Evolutionary conservation across 2,797 vertebrate species (phyloP).

Genomic region (Loris lydekkerianus): DNA sequence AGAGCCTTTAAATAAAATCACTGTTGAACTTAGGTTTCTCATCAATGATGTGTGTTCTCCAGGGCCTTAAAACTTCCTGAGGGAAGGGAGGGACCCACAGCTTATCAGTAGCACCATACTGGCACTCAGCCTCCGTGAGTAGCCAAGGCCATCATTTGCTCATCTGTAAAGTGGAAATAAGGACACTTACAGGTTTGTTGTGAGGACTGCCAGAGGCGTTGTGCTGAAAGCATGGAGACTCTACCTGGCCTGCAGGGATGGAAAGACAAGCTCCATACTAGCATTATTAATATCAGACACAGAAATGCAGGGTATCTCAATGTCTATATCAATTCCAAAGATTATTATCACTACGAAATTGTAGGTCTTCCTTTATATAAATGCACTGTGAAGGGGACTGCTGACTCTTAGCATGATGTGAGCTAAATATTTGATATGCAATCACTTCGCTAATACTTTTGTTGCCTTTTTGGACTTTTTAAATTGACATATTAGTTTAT

Average conservation of each 20-base stretch:
- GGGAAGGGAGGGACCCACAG: too few relatives aligned
- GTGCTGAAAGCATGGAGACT: rapidly evolving
- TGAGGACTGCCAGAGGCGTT: too few relatives aligned
- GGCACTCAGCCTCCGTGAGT: rapidly evolving
- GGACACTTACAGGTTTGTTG: rapidly evolving
- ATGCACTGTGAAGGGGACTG: background rate
- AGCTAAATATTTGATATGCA: background rate
- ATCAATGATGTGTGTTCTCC: background rate
- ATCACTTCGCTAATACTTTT: background rate
- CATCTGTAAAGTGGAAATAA: background rate
- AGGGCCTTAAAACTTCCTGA: background rate
- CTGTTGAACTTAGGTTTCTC: background rate
- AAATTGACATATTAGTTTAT: background rate
- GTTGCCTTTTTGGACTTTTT: background rate
- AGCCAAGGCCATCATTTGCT: background rate
- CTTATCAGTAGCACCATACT: rapidly evolving
- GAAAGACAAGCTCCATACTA: too few relatives aligned
- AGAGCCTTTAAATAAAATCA: background rate
- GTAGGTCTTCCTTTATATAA: background rate
- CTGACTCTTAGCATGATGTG: background rate
- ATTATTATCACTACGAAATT: background rate
- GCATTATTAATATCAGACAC: background rate
- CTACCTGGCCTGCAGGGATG: background rate
- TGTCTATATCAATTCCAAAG: background rate
- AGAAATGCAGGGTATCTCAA: background rate